These are phyloP conservation scores for Chironomus tentans DNA, from an alignment of 2,888 invertebrate genomes.

Conservation along the genomic window DNA sequence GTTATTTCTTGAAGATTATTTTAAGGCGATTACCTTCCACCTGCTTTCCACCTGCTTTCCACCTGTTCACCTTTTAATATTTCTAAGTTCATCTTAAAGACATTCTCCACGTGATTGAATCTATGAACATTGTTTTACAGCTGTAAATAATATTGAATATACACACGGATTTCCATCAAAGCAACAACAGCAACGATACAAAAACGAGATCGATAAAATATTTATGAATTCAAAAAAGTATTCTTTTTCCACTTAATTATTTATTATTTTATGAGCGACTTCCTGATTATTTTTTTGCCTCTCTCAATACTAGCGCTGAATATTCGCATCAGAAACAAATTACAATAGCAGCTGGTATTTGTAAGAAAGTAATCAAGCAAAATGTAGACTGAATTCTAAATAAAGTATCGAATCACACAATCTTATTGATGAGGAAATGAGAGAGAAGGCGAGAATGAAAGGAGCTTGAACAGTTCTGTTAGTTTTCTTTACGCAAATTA, in stretches of 20 bases:
- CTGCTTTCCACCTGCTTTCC: neutral
- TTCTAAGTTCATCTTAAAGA: neutral
- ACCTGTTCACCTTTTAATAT: neutral
- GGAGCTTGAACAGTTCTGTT: neutral
- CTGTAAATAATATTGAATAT: too few relatives aligned
- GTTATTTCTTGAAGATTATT: too few relatives aligned
- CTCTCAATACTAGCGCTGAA: neutral
- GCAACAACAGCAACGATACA: neutral
- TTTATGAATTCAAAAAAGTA: neutral
- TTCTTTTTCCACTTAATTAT: neutral
- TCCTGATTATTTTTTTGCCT: constrained; percentile 2
- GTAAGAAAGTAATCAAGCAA: neutral
- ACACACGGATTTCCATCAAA: neutral
- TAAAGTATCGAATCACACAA: neutral
- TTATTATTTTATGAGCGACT: constrained; percentile 8
- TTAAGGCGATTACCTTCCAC: neutral
- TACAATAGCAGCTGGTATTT: neutral
- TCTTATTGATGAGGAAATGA: neutral
- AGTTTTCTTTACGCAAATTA: neutral
- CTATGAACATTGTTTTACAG: neutral
- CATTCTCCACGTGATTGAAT: neutral
- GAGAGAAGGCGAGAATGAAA: neutral
- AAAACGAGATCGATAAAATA: neutral
- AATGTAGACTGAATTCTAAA: neutral
- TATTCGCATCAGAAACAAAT: neutral